Conservation (phyloP, 2,113 vertebrate species). For the Cnemophilus loriae region DNA sequence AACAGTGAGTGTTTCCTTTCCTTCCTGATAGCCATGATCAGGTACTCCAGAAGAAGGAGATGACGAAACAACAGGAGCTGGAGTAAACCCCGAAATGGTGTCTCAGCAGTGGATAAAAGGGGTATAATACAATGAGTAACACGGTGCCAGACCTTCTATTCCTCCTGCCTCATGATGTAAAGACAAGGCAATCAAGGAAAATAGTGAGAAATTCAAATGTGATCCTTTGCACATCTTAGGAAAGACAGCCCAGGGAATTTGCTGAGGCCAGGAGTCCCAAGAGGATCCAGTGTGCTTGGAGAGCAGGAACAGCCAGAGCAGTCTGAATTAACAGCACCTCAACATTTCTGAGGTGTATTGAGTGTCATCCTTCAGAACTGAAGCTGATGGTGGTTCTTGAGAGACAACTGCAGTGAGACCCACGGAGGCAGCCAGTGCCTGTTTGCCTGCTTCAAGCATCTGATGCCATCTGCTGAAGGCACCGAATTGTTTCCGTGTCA, state of each 20-base stretch:
- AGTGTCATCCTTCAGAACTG: not conserved
- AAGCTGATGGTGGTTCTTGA: not conserved
- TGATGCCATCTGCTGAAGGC: not conserved
- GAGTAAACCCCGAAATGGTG: not conserved
- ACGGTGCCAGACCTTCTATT: not conserved
- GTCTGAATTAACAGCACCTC: not conserved
- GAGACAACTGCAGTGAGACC: not conserved
- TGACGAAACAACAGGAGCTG: not conserved
- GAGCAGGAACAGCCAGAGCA: not conserved
- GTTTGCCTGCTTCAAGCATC: not conserved
- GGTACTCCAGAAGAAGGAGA: not conserved
- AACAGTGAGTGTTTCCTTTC: not conserved
- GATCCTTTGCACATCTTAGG: not conserved
- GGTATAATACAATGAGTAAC: not conserved
- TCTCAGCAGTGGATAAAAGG: not conserved
- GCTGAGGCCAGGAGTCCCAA: not conserved
- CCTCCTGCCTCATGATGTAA: not conserved
- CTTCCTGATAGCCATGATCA: not conserved
- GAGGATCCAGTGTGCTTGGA: rapidly evolving
- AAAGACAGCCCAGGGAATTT: not conserved
- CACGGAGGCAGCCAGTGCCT: not conserved
- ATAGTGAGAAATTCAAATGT: not conserved
- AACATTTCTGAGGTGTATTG: not conserved
- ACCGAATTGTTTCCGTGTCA: not conserved
- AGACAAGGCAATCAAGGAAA: not conserved